Evolutionary conservation across 2,888 invertebrate genomes (phyloP).

Genomic region (Vanessa cardui): DNA sequence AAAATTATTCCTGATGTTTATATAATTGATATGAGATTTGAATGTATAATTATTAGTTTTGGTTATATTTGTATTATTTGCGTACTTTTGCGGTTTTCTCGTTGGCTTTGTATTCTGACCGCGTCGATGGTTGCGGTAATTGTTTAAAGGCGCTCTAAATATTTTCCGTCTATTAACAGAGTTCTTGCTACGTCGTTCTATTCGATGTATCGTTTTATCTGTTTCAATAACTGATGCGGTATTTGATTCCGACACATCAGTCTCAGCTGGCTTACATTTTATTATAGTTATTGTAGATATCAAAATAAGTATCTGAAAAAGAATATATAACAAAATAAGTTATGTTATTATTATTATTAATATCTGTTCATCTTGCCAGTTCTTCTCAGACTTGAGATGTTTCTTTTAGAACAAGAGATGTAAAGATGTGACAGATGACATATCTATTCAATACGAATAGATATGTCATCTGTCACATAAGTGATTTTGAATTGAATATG

Average conservation of each 20-base stretch:
- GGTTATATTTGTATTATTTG: neutral
- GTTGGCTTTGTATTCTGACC: neutral
- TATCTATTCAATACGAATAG: no score
- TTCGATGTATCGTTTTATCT: neutral
- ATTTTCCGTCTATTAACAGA: neutral
- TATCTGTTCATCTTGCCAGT: no score
- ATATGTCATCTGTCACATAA: no score
- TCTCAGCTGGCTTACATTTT: slow-evolving; percentile 9
- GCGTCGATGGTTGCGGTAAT: neutral
- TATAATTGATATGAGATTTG: neutral
- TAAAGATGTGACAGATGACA: no score
- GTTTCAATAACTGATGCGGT: neutral
- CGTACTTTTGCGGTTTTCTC: neutral
- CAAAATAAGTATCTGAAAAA: slow-evolving; percentile 25
- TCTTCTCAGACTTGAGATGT: no score
- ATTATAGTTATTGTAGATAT: neutral
- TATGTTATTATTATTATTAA: neutral
- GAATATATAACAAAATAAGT: neutral
- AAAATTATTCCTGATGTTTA: neutral
- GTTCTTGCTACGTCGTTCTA: neutral
- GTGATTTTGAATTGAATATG: no score
- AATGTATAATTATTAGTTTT: neutral
- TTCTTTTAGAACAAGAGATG: no score
- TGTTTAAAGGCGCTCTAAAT: slow-evolving; percentile 1
- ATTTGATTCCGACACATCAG: neutral